Conservation (phyloP, 2,797 vertebrate species). For the Typhlichthys eigenmanni region DNA sequence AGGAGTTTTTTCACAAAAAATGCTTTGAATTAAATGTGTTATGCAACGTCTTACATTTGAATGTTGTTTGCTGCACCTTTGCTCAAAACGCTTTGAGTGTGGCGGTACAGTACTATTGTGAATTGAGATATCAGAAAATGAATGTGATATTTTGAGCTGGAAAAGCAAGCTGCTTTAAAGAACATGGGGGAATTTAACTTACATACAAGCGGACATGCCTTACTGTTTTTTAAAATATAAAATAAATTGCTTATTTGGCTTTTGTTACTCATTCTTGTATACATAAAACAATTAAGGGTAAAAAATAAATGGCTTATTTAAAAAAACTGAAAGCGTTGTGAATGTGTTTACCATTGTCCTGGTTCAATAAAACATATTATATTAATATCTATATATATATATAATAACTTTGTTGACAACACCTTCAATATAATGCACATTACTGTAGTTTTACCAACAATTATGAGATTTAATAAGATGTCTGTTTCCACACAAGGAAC, state of each 20-base stretch:
- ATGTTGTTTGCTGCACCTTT: constrained; percentile 74
- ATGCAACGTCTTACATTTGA: constrained; percentile 60
- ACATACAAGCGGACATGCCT: constrained; percentile 81
- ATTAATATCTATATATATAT: too few species aligned
- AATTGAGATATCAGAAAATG: constrained; percentile 57
- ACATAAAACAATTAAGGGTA: constrained; percentile 75
- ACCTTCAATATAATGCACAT: too few species aligned
- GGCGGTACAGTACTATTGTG: constrained; percentile 63
- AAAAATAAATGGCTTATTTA: constrained; percentile 79
- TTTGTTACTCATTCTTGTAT: constrained; percentile 86
- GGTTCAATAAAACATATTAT: too few species aligned
- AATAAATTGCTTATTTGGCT: constrained; percentile 82
- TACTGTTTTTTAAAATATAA: constrained; percentile 79
- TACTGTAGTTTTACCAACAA: too few species aligned
- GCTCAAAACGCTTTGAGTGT: constrained; percentile 69
- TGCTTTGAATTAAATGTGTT: constrained; percentile 56
- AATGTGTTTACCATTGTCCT: too few species aligned
- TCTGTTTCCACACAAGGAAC: too few species aligned
- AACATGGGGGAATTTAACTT: constrained; percentile 53
- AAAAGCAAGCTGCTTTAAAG: constrained; percentile 63
- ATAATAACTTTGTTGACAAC: too few species aligned
- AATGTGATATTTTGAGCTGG: constrained; percentile 57
- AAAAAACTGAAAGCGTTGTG: constrained; percentile 28
- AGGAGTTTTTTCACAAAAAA: constrained; percentile 30
- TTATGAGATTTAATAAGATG: too few species aligned